These are phyloP conservation scores for Toxonevra muliebris DNA, from an alignment of 2,888 invertebrate genomes.

Conservation along the genomic window DNA sequence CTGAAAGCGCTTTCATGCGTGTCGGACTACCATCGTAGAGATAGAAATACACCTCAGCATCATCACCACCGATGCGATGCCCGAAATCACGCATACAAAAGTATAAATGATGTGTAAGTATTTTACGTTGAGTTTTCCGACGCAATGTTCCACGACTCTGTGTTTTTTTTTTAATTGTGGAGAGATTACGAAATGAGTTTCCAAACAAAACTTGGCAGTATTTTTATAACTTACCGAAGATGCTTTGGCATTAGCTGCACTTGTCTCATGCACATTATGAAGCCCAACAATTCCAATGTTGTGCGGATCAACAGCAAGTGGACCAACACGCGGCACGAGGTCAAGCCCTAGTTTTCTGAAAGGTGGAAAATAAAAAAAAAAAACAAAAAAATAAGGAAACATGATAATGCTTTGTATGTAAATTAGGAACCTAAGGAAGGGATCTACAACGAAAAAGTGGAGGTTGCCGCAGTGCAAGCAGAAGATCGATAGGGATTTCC, in stretches of 20 bases:
- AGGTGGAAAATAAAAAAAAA: constrained; percentile 31
- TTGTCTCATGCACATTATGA: constrained; percentile 81
- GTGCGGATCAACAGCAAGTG: constrained; percentile 90
- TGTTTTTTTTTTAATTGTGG: constrained; percentile 36
- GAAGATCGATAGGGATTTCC: too few species aligned
- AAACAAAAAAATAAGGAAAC: too few species aligned
- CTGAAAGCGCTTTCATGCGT: constrained; percentile 82
- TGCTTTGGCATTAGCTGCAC: constrained; percentile 76
- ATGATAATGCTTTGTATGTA: too few species aligned
- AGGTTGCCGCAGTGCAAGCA: too few species aligned
- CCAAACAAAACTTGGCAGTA: background rate
- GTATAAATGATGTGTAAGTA: constrained; percentile 80
- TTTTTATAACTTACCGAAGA: constrained; percentile 71
- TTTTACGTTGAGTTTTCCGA: constrained; percentile 60
- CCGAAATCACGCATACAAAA: constrained; percentile 91
- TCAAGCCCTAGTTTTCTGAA: constrained; percentile 90
- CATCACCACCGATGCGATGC: constrained; percentile 87
- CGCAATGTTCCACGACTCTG: constrained; percentile 65
- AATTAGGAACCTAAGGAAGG: too few species aligned
- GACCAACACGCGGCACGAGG: constrained; percentile 88
- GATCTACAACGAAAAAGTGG: too few species aligned
- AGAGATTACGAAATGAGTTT: background rate
- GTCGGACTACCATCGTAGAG: constrained; percentile 78
- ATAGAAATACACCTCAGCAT: constrained; percentile 88
- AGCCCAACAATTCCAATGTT: constrained; percentile 88